phyloP scores from a whole-genome alignment of 1,140 invertebrate genomes.

The Archivesica marissinica region DNA sequence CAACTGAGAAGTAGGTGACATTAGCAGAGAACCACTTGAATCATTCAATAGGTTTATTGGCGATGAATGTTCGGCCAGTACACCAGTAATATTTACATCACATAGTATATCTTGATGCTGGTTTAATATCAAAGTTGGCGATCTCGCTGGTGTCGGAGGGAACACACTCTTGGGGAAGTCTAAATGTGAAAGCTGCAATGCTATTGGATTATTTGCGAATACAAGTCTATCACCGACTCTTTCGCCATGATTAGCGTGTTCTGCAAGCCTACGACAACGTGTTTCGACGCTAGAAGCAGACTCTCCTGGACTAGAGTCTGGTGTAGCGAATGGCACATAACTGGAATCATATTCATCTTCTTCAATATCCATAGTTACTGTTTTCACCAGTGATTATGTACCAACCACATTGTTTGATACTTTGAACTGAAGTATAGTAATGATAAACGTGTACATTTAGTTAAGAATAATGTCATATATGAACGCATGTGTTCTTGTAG shows the following conservation, averaged over 20 bases:
- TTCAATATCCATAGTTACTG: background rate
- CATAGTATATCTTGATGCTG: background rate
- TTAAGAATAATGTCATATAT: too few species aligned
- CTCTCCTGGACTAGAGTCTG: background rate
- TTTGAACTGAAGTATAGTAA: too few species aligned
- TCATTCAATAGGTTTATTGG: too few species aligned
- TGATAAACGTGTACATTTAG: too few species aligned
- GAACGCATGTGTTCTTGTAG: too few species aligned
- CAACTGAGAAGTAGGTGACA: too few species aligned
- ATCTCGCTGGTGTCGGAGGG: background rate
- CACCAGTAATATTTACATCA: too few species aligned
- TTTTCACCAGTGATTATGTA: too few species aligned
- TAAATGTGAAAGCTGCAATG: background rate
- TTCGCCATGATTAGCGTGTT: background rate
- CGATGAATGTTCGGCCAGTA: too few species aligned
- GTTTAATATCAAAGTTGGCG: background rate
- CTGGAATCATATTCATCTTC: background rate
- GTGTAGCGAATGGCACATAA: background rate
- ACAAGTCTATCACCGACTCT: background rate
- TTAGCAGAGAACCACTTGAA: too few species aligned
- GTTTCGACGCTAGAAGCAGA: background rate
- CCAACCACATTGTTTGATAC: too few species aligned
- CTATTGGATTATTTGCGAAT: too few species aligned
- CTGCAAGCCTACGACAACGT: background rate
- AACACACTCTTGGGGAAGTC: slow-evolving; percentile 6